Conservation (phyloP, 2,888 invertebrate species). For the Chymomyza procnemis region DNA sequence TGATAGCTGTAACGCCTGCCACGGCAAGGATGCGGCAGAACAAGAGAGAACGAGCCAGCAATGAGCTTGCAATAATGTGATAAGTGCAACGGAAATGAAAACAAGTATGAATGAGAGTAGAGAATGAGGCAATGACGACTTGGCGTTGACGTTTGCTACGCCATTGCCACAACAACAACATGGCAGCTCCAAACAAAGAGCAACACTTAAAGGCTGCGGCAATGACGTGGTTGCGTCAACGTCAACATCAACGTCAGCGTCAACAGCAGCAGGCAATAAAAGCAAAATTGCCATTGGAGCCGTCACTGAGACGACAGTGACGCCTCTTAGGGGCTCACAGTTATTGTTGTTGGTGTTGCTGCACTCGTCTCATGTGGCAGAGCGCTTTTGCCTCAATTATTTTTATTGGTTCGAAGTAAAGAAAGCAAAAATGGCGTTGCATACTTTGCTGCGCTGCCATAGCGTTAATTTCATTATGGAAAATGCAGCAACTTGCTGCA, state of each 20-base stretch:
- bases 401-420: constrained; percentile 64
- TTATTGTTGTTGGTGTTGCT: neutral
- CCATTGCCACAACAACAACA: constrained; percentile 25
- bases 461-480: constrained; percentile 68
- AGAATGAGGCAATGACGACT: neutral
- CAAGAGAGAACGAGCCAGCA: constrained; percentile 42
- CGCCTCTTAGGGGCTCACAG: neutral
- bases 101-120: constrained; percentile 53
- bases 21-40: constrained; percentile 30
- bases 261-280: constrained; percentile 10
- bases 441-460: constrained; percentile 55
- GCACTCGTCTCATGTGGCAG: neutral
- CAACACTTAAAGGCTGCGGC: constrained; percentile 34
- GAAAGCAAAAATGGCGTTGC: constrained; percentile 62
- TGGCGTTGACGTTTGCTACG: neutral
- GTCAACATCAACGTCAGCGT: constrained; percentile 4
- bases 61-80: constrained; percentile 72
- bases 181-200: constrained; percentile 47
- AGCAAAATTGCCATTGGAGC: constrained; percentile 6
- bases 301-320: neutral
- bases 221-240: constrained; percentile 34
- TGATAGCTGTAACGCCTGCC: constrained; percentile 36
- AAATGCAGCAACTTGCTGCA: constrained; percentile 57
- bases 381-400: constrained; percentile 61
- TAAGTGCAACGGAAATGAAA: constrained; percentile 69